These are phyloP conservation scores for Drosophila austrosaltans DNA, from an alignment of 2,888 invertebrate species.

Conservation along the genomic window DNA sequence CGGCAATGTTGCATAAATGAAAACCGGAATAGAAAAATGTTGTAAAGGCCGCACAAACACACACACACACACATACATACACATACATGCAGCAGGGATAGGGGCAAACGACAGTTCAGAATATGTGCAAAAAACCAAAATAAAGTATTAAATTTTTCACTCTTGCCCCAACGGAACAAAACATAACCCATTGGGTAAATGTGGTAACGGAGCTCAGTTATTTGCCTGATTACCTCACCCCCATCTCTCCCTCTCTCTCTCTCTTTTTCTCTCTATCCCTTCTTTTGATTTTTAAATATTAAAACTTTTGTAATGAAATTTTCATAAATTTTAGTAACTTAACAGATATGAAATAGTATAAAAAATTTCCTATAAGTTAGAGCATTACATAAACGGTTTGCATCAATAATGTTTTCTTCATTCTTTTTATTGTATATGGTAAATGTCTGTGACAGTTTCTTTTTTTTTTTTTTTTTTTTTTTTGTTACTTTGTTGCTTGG, in stretches of 20 bases:
- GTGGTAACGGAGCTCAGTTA: background rate
- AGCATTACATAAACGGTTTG: background rate
- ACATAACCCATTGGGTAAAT: constrained; percentile 29
- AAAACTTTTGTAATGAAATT: background rate
- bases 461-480: background rate
- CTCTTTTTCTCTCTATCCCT: background rate
- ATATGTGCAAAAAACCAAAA: constrained; percentile 48
- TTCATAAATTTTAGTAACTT: background rate
- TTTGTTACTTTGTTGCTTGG: background rate
- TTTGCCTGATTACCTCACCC: background rate
- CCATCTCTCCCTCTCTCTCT: background rate
- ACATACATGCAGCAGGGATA: constrained; percentile 23
- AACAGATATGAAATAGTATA: too few species aligned
- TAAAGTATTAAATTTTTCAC: constrained; percentile 60
- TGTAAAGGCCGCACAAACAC: constrained; percentile 42
- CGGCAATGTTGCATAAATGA: constrained; percentile 61
- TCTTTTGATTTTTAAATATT: background rate
- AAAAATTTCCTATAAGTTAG: background rate
- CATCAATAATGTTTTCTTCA: background rate
- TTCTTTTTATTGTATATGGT: background rate
- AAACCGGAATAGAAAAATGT: constrained; percentile 64
- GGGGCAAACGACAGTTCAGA: constrained; percentile 54
- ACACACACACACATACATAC: constrained; percentile 26
- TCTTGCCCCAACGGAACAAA: constrained; percentile 41
- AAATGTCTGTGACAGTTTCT: background rate